phyloP scores from a whole-genome alignment of 2,113 vertebrate species.

The Atractosteus spatula region DNA sequence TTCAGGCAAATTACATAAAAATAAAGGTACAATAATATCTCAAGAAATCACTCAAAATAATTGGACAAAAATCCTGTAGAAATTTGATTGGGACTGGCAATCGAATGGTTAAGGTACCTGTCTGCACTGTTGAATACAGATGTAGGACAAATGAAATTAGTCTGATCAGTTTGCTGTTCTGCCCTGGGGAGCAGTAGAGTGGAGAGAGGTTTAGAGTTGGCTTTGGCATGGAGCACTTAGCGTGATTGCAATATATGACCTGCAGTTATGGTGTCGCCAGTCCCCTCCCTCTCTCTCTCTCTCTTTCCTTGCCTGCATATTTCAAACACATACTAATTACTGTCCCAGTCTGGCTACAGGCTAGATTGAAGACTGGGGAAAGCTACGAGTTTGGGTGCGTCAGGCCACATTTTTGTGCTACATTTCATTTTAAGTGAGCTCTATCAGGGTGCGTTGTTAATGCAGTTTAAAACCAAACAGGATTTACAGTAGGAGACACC shows the following conservation, averaged over 20 bases:
- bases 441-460: too few species aligned
- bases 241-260: conserved; percentile 55
- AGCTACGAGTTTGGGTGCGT: background rate
- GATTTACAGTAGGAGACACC: too few species aligned
- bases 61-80: too few species aligned
- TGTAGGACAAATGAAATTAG: conserved; percentile 51
- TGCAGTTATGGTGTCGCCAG: background rate
- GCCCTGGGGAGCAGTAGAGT: conserved; percentile 22
- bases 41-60: too few species aligned
- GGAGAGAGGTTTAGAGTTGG: background rate
- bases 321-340: background rate
- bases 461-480: too few species aligned
- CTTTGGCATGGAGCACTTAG: conserved; percentile 61
- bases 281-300: background rate
- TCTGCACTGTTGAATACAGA: conserved; percentile 51
- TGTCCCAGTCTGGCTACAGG: background rate
- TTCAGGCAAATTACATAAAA: too few species aligned
- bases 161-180: conserved; percentile 25
- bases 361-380: background rate
- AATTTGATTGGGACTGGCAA: too few species aligned
- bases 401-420: too few species aligned
- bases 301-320: background rate
- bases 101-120: conserved; percentile 15
- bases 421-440: too few species aligned
- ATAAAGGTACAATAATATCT: too few species aligned